Evolutionary conservation across 2,797 vertebrate genomes (phyloP).

Genomic region (Heliangelus exortis): DNA sequence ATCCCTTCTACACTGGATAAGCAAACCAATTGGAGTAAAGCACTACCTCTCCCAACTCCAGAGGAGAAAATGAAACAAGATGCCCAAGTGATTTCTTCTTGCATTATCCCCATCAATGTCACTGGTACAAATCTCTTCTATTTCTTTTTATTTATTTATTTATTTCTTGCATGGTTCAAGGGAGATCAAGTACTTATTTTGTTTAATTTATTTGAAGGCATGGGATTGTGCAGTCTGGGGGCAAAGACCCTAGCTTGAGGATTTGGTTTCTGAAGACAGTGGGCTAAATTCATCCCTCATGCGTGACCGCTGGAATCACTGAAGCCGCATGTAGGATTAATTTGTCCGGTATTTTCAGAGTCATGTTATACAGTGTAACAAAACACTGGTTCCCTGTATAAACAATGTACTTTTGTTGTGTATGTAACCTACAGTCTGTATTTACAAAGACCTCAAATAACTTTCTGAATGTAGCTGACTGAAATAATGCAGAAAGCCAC

Average conservation of each 20-base stretch:
- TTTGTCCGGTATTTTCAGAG: constrained; percentile 40
- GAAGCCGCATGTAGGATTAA: constrained; percentile 31
- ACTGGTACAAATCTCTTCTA: constrained; percentile 88
- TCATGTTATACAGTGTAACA: constrained; percentile 25
- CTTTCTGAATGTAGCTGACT: constrained; percentile 78
- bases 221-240: background rate
- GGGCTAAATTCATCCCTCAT: constrained; percentile 55
- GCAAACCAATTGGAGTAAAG: constrained; percentile 98
- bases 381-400: constrained; percentile 47
- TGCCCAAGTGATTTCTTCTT: constrained; percentile 93
- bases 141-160: constrained; percentile 34
- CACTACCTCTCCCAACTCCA: constrained; percentile 95
- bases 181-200: constrained; percentile 62
- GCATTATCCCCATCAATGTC: constrained; percentile 98
- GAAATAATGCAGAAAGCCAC: constrained; percentile 79
- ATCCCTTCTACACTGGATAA: constrained; percentile 97
- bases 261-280: constrained; percentile 40
- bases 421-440: constrained; percentile 69
- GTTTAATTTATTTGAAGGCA: constrained; percentile 62
- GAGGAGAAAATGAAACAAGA: constrained; percentile 96
- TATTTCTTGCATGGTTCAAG: constrained; percentile 69
- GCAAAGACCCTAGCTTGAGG: constrained; percentile 21
- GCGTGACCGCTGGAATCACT: background rate
- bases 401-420: constrained; percentile 66
- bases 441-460: constrained; percentile 71